Base-by-base conservation (phyloP, 2,888 invertebrate genomes). In the Macrophya alboannulata region DNA sequence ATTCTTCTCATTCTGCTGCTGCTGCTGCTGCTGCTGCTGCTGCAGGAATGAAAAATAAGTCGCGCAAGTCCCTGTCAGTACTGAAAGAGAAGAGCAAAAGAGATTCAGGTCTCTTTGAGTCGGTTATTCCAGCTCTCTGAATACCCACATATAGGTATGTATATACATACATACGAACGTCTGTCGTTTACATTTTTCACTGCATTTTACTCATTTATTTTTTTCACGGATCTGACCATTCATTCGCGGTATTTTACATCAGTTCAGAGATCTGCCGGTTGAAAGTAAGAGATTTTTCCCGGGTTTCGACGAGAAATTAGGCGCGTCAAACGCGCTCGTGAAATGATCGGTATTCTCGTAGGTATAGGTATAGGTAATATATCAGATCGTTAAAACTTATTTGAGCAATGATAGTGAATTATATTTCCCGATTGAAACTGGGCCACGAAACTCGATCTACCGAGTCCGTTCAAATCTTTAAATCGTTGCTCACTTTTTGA, bases 331-430 rank as follows among this genome's bases (percentile, higher is more conserved):
- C 10, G 10, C 8, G 0, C 25, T 62, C 62, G 25, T 25, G 12
- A 12, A 62, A 62, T 31, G 31, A 31, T 62, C 25, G 62, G 12
- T 59, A 9, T 48, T 48, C 48, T 48, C 48, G 9, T 68, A 68
- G 4, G 40, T 17, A 17, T 31, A 12, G n/a, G n/a, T n/a, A n/a
- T n/a, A n/a, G n/a, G n/a, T n/a, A n/a, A n/a, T n/a, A 17, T 51
- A 51, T 17, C 31, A 31, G 3, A 21, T 43, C 43, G 72, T 43
- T 9, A 45, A 74, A 87, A 87, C 86, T 87, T 90, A 86, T 85
- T 87, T 89, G 88, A 88, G 86, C 87, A 86, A 86, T 86, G 87
- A 86, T 86, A 77, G 87, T 87, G 86, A 89, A 88, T 89, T 90
- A 90, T 74, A 43, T 88, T 86, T 86, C 87, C 85, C 87, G 86